A percentile compares a stretch with the other conserved stretches of the same genome.
These are phyloP conservation scores for Fopius arisanus DNA, from an alignment of 1,140 invertebrate genomes.

Conservation along the genomic window DNA sequence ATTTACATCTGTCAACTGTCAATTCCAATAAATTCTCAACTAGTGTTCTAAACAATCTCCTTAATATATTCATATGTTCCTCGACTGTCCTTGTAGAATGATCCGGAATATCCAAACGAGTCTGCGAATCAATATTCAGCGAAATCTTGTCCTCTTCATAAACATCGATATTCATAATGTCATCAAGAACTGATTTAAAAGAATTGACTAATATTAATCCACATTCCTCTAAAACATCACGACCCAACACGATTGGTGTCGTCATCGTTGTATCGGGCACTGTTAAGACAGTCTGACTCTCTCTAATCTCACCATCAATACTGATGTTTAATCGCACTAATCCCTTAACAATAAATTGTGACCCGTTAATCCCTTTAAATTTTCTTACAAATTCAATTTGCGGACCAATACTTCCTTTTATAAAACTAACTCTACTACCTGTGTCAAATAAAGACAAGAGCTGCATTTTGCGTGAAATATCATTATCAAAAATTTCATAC, in stretches of 20 bases:
- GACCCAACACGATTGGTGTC: constrained; percentile 17
- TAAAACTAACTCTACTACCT: constrained; percentile 24
- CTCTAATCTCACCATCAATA: not conserved
- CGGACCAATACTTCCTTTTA: constrained; percentile 23
- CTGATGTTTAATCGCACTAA: not conserved
- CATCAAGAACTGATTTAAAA: constrained; percentile 13
- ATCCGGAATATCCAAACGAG: not conserved
- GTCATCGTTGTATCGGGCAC: constrained; percentile 25
- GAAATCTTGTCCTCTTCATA: not conserved
- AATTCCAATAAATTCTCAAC: constrained; percentile 32
- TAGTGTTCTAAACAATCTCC: not conserved
- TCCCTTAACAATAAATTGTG: constrained; percentile 1
- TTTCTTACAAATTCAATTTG: not conserved
- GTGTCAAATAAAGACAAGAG: constrained; percentile 16
- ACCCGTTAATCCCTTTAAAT: constrained; percentile 1
- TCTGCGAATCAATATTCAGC: not conserved
- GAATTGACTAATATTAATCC: constrained; percentile 6
- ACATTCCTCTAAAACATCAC: not conserved
- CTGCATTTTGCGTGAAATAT: not conserved
- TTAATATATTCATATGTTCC: not conserved
- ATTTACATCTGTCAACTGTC: constrained; percentile 37
- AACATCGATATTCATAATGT: constrained; percentile 25
- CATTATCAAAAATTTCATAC: not conserved
- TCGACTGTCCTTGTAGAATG: not conserved
- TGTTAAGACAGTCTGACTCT: not conserved